These are phyloP conservation scores for Corbicula japonica DNA, from an alignment of 2,888 invertebrate genomes.

Conservation along the genomic window DNA sequence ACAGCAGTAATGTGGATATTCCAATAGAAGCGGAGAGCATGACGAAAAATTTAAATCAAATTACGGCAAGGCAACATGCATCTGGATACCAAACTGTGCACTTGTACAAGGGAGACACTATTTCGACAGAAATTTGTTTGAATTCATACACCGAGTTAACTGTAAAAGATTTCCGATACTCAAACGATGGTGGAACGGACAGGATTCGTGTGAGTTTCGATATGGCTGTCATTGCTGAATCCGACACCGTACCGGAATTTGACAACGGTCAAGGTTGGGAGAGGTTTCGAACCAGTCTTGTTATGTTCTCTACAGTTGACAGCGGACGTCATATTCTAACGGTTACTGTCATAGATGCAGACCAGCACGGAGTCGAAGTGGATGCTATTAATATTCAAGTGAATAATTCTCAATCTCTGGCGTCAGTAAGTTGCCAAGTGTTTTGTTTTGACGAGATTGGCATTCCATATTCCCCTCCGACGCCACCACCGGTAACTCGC, in stretches of 20 bases:
- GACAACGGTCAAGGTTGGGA: conserved; percentile 63
- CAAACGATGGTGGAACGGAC: conserved; percentile 70
- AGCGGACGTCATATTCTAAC: conserved; percentile 63
- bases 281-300: conserved; percentile 36
- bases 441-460: conserved; percentile 69
- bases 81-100: conserved; percentile 55
- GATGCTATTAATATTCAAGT: conserved; percentile 63
- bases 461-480: conserved; percentile 14
- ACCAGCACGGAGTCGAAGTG: conserved; percentile 73
- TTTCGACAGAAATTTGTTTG: conserved; percentile 66
- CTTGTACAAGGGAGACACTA: conserved; percentile 45
- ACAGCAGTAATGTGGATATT: conserved; percentile 14
- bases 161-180: conserved; percentile 56
- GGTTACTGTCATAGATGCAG: conserved; percentile 52
- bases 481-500: background rate
- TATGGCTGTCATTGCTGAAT: conserved; percentile 43
- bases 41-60: conserved; percentile 10
- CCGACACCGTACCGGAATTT: conserved; percentile 22
- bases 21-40: conserved; percentile 52
- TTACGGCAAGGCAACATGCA: conserved; percentile 38
- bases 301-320: background rate
- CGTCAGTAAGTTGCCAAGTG: conserved; percentile 66
- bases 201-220: conserved; percentile 55
- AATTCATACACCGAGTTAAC: conserved; percentile 46
- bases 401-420: conserved; percentile 47